Percentiles rank a stretch among this genome's conserved stretches.
Evolutionary conservation across 2,888 invertebrate genomes (phyloP).

Genomic region (Temnothorax unifasciatus): DNA sequence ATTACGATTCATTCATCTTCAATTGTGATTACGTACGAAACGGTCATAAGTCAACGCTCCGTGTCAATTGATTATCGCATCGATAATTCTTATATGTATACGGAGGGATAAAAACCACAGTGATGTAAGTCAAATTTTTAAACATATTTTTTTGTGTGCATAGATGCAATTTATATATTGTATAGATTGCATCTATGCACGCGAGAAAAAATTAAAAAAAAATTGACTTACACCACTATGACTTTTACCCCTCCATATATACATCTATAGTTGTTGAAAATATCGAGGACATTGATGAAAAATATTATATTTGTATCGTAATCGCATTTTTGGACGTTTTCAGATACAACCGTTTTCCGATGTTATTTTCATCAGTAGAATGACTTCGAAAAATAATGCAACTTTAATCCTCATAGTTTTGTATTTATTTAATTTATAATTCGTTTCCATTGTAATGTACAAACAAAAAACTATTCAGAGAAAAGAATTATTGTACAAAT

Average conservation of each 20-base stretch:
- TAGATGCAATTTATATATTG: too few species aligned
- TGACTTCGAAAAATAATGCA: slow-evolving; percentile 10
- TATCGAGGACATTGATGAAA: background rate
- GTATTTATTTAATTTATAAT: slow-evolving; percentile 30
- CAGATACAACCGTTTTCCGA: slow-evolving; percentile 12
- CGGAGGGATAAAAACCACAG: too few species aligned
- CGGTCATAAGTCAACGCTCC: too few species aligned
- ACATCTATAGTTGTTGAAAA: background rate
- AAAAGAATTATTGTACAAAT: slow-evolving; percentile 1
- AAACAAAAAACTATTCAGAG: background rate
- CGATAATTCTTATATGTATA: background rate
- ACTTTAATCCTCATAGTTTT: slow-evolving; percentile 16
- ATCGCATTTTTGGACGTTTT: slow-evolving; percentile 11
- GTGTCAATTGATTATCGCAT: background rate
- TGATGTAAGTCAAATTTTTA: too few species aligned
- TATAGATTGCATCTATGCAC: too few species aligned
- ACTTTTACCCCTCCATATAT: too few species aligned
- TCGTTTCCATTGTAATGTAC: slow-evolving; percentile 7
- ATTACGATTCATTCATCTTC: background rate
- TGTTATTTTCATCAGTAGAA: slow-evolving; percentile 19
- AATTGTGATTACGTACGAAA: background rate
- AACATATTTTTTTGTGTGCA: too few species aligned
- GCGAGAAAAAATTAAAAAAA: too few species aligned
- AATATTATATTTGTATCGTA: slow-evolving; percentile 7
- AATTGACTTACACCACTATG: too few species aligned